phyloP scores from a whole-genome alignment of 92 coral and sea anemone genomes.

The Porites rus region DNA sequence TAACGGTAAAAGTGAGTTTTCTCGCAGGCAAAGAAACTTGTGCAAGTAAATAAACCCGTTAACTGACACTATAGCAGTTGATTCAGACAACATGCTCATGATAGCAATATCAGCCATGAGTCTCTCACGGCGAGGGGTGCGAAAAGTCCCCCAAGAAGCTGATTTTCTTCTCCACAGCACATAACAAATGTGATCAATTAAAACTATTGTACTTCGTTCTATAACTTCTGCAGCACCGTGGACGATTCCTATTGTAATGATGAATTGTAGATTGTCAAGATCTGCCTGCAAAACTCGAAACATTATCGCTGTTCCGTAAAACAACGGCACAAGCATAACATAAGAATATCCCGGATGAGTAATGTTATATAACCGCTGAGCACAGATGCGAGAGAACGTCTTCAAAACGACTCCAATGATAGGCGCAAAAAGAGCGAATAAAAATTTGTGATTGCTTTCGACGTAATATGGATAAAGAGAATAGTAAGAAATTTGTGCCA shows the following conservation, averaged over 20 bases:
- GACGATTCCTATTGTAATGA: background rate
- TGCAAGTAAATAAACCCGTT: background rate
- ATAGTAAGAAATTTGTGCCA: background rate
- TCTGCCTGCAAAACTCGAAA: background rate
- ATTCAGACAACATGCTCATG: slow-evolving; percentile 35
- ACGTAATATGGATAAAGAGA: background rate
- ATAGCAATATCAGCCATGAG: slow-evolving; percentile 45
- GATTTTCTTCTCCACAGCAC: background rate
- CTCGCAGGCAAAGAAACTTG: background rate
- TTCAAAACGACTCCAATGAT: background rate
- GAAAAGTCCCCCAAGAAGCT: slow-evolving; percentile 50
- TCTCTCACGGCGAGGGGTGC: slow-evolving; percentile 52
- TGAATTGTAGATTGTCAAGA: background rate
- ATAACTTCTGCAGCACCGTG: background rate
- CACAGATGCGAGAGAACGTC: background rate
- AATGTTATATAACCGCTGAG: background rate
- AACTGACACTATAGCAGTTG: slow-evolving; percentile 28
- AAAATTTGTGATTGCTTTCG: background rate
- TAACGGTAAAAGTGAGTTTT: background rate
- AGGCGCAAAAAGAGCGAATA: background rate
- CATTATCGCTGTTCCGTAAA: background rate
- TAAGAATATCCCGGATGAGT: background rate
- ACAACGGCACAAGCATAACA: background rate
- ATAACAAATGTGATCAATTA: background rate
- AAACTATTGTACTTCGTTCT: background rate